Evolutionary conservation across 2,113 vertebrate genomes (phyloP).

Genomic region (Hippocampus zosterae): DNA sequence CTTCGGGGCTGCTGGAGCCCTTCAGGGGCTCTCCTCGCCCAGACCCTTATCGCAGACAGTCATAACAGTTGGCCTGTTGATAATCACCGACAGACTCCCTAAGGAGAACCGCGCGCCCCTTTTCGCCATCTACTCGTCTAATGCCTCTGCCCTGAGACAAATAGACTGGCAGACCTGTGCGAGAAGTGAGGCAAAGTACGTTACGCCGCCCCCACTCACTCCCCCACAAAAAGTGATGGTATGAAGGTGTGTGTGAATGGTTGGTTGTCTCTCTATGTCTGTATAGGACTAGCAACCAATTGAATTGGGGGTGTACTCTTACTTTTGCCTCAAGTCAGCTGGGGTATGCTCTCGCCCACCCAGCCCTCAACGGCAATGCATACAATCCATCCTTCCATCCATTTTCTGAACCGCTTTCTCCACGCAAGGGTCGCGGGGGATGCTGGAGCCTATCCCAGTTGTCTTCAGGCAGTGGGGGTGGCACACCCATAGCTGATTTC

Average conservation of each 20-base stretch:
- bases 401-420: no score
- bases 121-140: conserved; percentile 53
- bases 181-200: conserved; percentile 25
- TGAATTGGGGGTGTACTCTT: background rate
- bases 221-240: background rate
- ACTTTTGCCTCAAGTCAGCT: background rate
- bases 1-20: conserved; percentile 44
- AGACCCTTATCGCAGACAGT: conserved; percentile 72
- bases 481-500: no score
- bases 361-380: background rate
- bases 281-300: background rate
- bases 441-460: no score
- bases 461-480: no score
- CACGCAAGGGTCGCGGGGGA: no score
- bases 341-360: background rate
- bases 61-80: conserved; percentile 72
- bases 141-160: conserved; percentile 65
- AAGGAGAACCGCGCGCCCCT: conserved; percentile 48
- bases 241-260: background rate
- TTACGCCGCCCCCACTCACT: background rate
- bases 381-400: background rate
- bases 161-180: conserved; percentile 57
- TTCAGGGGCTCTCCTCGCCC: conserved; percentile 55
- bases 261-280: background rate
- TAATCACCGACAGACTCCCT: conserved; percentile 71